A percentile compares a stretch with the other conserved stretches of the same genome.
phyloP scores from a whole-genome alignment of 23 tunicate species.

The Oikopleura vanhoeffeni region DNA sequence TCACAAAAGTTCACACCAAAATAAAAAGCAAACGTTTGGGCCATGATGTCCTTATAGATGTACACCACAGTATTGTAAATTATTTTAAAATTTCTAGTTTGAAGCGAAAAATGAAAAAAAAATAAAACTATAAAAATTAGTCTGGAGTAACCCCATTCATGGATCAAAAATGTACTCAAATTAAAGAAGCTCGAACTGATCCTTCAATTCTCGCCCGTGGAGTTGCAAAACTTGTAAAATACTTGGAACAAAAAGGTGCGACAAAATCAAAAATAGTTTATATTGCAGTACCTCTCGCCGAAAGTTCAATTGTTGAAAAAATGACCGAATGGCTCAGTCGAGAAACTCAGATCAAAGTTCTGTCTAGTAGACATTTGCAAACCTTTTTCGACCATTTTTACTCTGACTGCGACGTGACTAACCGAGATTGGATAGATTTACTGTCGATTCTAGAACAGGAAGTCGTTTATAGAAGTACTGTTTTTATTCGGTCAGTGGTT shows the following conservation, averaged over 20 bases:
- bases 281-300: slow-evolving; percentile 4
- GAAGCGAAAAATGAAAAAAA: too few relatives aligned
- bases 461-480: slow-evolving; percentile 8
- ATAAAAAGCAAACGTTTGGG: too few relatives aligned
- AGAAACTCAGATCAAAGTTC: background rate
- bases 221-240: background rate
- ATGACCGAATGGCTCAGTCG: background rate
- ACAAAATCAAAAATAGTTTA: slow-evolving; percentile 8
- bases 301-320: background rate
- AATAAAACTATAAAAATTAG: too few relatives aligned
- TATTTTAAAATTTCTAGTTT: too few relatives aligned
- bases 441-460: background rate
- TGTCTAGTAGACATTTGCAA: background rate
- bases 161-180: background rate
- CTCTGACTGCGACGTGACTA: background rate
- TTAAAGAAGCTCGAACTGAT: background rate
- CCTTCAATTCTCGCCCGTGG: background rate
- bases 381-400: slow-evolving; percentile 16
- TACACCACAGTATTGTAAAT: too few relatives aligned
- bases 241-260: background rate
- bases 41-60: too few relatives aligned
- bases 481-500: slow-evolving; percentile 3
- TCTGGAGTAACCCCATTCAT: background rate
- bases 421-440: slow-evolving; percentile 1
- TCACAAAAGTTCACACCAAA: too few relatives aligned